Base-by-base conservation (phyloP, 2,113 vertebrate species). In the Proteles cristata region DNA sequence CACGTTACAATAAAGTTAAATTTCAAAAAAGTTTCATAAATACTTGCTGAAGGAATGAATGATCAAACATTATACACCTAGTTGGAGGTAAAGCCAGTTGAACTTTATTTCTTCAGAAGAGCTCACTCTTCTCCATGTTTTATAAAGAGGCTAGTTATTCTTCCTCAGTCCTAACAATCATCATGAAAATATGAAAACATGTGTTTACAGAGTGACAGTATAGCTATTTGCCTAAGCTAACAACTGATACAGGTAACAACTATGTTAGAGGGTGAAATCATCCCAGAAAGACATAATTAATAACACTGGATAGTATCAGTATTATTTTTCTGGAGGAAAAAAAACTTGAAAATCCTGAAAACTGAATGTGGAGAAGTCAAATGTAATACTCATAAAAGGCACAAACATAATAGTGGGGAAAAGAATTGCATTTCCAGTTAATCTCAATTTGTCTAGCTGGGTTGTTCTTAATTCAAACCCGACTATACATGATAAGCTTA, bases 221-320 rank as follows among this genome's bases (percentile, higher is more conserved):
- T 50, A 93, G 71, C 50, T 91, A 45, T 4, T 4, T 73, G 96
- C 28, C 83, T 83, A 96, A 92, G 45, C 31, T 63, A 92, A 94
- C n/a, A 88, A 48, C 45, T 35, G 80, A n/a, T 35, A 48, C 4
- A 35, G 21, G 21, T 74, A 88, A 35, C 28, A 76, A 61, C 58
- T 61, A 21, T 61, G 68, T 88, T 50, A 90, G 26, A 58, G 2
- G 21, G 1, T 68, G 16, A 43, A 66, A 80, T 35, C 50, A 83
- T 12, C 48, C 65, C 17, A 87, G 35, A 23, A 43, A 88, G 73
- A 93, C 0, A 88, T 21, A 61, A 69, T 73, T 80, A 65, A 83
- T 14, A 81, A 76, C 95, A 86, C 5, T 89, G 8, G n/a, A 8
- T 26, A 12, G 86, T 69, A 35, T 58, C n/a, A 86, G 31, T 45